Evolutionary conservation across 1,140 invertebrate genomes (phyloP), one percentile per base, ranked within the genome.

Genomic region (Drosophila nannoptera): DNA sequence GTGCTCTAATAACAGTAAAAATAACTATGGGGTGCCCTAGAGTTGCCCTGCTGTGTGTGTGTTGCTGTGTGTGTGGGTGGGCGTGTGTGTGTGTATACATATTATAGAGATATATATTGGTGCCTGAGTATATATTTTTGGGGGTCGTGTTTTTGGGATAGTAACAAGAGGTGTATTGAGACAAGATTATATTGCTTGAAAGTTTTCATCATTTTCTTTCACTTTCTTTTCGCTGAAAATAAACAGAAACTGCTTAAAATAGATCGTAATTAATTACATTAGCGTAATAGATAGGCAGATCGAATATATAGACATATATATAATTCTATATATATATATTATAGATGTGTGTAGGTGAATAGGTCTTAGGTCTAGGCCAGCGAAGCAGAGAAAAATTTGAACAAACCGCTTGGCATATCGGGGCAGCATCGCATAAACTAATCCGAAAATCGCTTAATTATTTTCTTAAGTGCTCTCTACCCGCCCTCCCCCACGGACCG

Each of bases 191-290:
- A 68, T 63, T 36, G 40, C 36, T 54, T 60, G 50, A 32, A 67
- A 45, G 50, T 69, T 64, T 66, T 22, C 22, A 2, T 22, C 22
- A 22, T 22, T 22, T 3, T 22, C 3, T 22, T 22, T 22, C 22
- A 2, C 3, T 22, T 22, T 22, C 22, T 22, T 45, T 65, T 75
- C 62, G 74, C 77, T 78, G 77, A 78, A 78, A 77, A 55, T 77
- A 78, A 76, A 78, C 50, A 68, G 22, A 78, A 65, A 58, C 52
- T 67, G 62, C 71, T 77, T 77, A 74, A 68, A 73, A 73, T 69
- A 64, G 43, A 73, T 46, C 50, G 67, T 68, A 72, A 58, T 62
- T 68, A 53, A 60, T 55, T 48, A 56, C 49, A 71, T 71, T 66
- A 70, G 48, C 52, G 43, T 68, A 68, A 71, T 58, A 58, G 43